Percentiles rank a stretch among this genome's conserved stretches.
Evolutionary conservation across 2,888 invertebrate species (phyloP).

Genomic region (Bugulina stolonifera): DNA sequence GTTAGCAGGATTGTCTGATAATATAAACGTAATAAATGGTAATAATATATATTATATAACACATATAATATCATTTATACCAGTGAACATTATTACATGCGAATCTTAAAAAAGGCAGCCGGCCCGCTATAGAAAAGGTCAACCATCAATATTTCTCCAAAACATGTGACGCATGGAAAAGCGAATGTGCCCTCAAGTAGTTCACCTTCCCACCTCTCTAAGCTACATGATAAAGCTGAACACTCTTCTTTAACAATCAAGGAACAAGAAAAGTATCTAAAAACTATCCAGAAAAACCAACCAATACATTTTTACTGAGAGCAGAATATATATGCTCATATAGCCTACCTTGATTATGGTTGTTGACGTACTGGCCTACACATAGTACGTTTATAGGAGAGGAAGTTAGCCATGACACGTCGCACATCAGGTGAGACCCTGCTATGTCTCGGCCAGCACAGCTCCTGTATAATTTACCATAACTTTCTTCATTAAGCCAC

Average conservation of each 20-base stretch:
- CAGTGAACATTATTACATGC: too few species aligned
- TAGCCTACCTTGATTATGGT: constrained; percentile 49
- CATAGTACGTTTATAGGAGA: constrained; percentile 53
- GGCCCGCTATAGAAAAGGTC: too few species aligned
- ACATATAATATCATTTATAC: too few species aligned
- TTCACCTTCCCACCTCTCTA: too few species aligned
- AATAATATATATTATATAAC: background rate
- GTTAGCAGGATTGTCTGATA: constrained; percentile 44
- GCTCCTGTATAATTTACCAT: constrained; percentile 39
- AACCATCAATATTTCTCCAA: too few species aligned
- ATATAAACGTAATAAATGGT: background rate
- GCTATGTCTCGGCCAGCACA: constrained; percentile 52
- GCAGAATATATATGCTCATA: background rate
- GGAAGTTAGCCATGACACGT: constrained; percentile 49
- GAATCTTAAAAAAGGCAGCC: too few species aligned
- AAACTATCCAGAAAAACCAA: background rate
- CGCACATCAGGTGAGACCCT: constrained; percentile 47
- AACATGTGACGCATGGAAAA: too few species aligned
- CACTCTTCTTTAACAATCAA: too few species aligned
- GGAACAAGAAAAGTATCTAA: too few species aligned
- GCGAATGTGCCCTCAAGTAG: too few species aligned
- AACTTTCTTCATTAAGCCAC: too few species aligned
- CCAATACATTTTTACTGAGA: background rate
- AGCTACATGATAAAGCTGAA: too few species aligned
- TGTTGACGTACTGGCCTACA: constrained; percentile 58